Percentiles rank a stretch among this genome's conserved stretches.
phyloP scores from a whole-genome alignment of 2,888 invertebrate species.

The Eutolmus rufibarbis region DNA sequence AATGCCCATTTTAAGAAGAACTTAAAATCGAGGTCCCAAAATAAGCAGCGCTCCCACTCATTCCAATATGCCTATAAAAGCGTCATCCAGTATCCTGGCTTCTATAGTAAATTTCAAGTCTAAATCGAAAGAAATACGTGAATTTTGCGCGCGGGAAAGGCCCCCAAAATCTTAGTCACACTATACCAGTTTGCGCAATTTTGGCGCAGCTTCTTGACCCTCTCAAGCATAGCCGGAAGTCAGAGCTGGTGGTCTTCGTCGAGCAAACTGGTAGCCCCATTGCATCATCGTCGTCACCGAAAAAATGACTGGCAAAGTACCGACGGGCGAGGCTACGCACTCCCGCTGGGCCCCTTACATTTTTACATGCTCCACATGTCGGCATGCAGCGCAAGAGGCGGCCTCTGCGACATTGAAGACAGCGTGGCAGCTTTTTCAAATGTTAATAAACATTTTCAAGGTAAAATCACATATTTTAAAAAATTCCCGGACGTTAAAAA shows the following conservation, averaged over 20 bases:
- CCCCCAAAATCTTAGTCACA: neutral
- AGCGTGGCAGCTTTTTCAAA: neutral
- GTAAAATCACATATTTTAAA: neutral
- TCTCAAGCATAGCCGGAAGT: neutral
- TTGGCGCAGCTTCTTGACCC: neutral
- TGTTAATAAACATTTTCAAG: neutral
- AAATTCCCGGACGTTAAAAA: neutral
- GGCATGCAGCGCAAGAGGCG: neutral
- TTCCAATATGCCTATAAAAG: neutral
- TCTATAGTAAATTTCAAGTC: neutral
- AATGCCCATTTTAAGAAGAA: too few relatives aligned
- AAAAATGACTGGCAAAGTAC: neutral
- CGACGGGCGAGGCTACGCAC: neutral
- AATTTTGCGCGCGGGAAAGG: neutral
- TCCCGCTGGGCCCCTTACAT: neutral
- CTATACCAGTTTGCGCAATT: neutral
- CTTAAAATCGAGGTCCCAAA: too few relatives aligned
- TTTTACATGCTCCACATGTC: neutral
- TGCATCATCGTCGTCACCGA: neutral
- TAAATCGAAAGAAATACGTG: neutral
- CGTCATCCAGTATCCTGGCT: neutral
- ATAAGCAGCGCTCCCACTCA: too few relatives aligned
- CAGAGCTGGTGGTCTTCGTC: neutral
- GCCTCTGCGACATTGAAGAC: neutral
- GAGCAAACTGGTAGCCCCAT: neutral